Evolutionary conservation across 2,797 vertebrate species (phyloP).

Genomic region (Peromyscus aztecus): DNA sequence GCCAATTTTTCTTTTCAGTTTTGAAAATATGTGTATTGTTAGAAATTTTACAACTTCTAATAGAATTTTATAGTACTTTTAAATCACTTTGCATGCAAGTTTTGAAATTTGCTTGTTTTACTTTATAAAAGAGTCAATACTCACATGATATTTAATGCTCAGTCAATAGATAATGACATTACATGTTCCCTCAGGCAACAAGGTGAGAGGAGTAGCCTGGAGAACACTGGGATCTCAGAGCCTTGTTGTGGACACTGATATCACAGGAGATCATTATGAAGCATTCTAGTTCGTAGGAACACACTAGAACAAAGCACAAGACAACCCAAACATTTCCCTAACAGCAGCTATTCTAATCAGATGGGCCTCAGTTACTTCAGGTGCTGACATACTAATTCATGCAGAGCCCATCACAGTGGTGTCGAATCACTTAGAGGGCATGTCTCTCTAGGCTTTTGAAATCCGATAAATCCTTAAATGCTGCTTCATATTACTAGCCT

Average conservation of each 20-base stretch:
- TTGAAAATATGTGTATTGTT: neutral
- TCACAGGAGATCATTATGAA: neutral
- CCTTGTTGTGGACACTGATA: neutral
- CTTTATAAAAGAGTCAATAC: neutral
- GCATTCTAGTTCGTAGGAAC: neutral
- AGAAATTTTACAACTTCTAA: neutral
- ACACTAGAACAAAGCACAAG: neutral
- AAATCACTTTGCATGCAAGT: neutral
- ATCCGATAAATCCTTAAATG: neutral
- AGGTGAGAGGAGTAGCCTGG: neutral
- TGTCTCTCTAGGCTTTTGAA: neutral
- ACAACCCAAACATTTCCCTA: neutral
- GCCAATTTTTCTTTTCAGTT: neutral
- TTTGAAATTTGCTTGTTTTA: neutral
- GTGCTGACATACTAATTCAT: neutral
- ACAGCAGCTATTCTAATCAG: neutral
- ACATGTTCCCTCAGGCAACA: neutral
- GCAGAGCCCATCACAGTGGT: neutral
- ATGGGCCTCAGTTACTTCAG: neutral
- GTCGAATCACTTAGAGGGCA: neutral
- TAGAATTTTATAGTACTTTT: neutral
- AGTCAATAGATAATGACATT: neutral
- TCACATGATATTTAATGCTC: neutral
- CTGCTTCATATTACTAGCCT: neutral
- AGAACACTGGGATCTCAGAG: neutral